Base-by-base conservation (phyloP, 2,797 vertebrate species). In the Propithecus perrieri region DNA sequence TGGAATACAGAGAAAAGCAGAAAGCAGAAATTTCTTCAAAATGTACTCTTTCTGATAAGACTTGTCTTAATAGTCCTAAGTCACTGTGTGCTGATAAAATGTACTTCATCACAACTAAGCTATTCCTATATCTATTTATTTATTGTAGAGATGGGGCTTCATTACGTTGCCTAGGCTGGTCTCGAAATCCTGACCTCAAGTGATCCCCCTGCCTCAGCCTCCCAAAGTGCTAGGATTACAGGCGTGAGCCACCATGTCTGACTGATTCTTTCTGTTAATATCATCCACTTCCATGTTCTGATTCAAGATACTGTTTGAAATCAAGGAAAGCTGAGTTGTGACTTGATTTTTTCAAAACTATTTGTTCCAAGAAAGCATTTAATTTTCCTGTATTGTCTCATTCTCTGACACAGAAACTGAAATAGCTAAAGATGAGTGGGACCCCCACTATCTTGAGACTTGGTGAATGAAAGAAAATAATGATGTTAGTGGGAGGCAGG, bases 401-500 rank as follows among this genome's bases (percentile, higher is more conserved):
- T 74, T 90, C 24, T 35, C 2, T 93, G 9, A 74, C 50, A 79
- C 0, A 11, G 35, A 74, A 85, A 33, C 12, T 7, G 22, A 41
- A 24, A 33, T 0, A 76, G 15, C 28, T 33, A 41, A 55, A 2
- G 30, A 14, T 35, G 12, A 1, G 5, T 48, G 35, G 26, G 1
- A 14, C 0, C 6, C 0, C 28, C 57, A 15, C 30, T 50, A 33
- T 55, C 1, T 26, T 7, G 41, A 67, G 26, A 35, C 0, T 2
- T 59, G 18, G 0, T 9, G 30, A 12, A 7, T 57, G 33, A 53
- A 78, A 83, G 14, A 50, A 48, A 84, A 22, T 14, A 67, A 50
- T 13, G 14, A 41, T 17, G 1, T 20, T 41, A 18, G 1, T 20
- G 55, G 8, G 26, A 69, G 7, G 6, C n/a, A 79, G 28, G 4